These are phyloP conservation scores for Lamellibrachia luymesi DNA, from an alignment of 1,140 invertebrate genomes.

Conservation along the genomic window DNA sequence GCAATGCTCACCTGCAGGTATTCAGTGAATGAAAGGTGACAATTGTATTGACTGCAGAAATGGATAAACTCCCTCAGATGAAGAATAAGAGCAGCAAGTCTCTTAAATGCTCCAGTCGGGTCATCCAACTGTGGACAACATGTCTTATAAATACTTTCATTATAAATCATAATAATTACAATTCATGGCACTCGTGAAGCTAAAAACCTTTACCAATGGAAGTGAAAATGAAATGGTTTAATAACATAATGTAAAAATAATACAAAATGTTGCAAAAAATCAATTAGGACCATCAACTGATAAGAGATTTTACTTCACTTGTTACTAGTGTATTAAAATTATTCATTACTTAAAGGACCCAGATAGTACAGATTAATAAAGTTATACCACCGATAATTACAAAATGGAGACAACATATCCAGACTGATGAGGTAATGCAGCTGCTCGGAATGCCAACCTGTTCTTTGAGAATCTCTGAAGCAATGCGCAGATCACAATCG, in stretches of 20 bases:
- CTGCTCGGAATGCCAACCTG: background rate
- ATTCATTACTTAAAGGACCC: too few relatives aligned
- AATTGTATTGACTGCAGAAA: slow-evolving; percentile 39
- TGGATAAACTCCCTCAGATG: slow-evolving; percentile 30
- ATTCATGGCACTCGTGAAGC: background rate
- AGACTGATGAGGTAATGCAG: background rate
- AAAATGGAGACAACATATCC: background rate
- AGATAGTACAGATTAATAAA: too few relatives aligned
- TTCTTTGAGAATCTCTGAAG: background rate
- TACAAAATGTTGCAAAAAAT: too few relatives aligned
- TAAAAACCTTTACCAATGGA: too few relatives aligned
- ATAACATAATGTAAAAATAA: too few relatives aligned
- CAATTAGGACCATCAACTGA: too few relatives aligned
- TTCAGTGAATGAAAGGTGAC: slow-evolving; percentile 33
- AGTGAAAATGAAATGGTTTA: too few relatives aligned
- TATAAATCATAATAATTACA: background rate
- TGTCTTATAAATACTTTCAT: background rate
- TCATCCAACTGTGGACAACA: background rate
- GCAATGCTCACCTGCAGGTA: slow-evolving; percentile 31
- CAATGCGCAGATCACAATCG: background rate
- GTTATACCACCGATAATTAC: too few relatives aligned
- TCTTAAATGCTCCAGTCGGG: background rate
- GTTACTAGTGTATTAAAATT: too few relatives aligned
- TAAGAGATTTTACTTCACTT: too few relatives aligned
- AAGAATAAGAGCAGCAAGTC: background rate